Percentiles rank a stretch among this genome's conserved stretches.
Conservation (phyloP, 2,888 invertebrate genomes). For the Chironomus riparius region DNA sequence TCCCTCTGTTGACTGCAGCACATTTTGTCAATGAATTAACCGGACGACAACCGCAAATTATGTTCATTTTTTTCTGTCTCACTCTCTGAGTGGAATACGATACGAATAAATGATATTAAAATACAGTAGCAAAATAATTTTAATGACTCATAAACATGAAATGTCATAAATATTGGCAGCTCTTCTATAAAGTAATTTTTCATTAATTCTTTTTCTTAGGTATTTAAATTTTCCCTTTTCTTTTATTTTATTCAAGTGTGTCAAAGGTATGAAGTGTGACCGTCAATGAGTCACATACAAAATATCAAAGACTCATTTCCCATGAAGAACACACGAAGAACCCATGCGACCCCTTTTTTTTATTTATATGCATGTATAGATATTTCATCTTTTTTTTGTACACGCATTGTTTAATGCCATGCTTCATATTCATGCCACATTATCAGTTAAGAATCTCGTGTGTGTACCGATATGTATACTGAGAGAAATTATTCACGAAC, state of each 20-base stretch:
- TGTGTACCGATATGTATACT: not conserved
- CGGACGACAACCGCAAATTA: not conserved
- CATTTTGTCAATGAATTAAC: not conserved
- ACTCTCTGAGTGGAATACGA: no score
- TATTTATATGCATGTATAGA: not conserved
- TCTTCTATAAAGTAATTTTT: not conserved
- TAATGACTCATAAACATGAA: no score
- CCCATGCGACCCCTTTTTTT: slow-evolving; percentile 5
- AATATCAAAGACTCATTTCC: slow-evolving; percentile 5
- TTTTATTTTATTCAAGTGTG: not conserved
- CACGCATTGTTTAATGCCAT: slow-evolving; percentile 5
- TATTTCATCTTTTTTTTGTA: not conserved
- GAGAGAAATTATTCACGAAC: slow-evolving; percentile 20
- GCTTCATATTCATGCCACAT: slow-evolving; percentile 17
- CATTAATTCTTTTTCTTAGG: not conserved
- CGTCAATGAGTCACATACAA: slow-evolving; percentile 24
- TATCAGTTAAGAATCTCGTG: slow-evolving; percentile 8
- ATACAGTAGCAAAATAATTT: no score
- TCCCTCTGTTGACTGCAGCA: not conserved
- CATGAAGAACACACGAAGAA: not conserved
- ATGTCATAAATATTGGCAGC: not conserved
- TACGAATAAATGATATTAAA: no score
- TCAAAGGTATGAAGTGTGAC: slow-evolving; percentile 16
- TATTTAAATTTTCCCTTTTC: not conserved
- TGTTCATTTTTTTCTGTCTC: not conserved